Percentiles rank a stretch among this genome's conserved stretches.
Conservation (phyloP, 2,797 vertebrate genomes). For the Orientallactaga sibirica region DNA sequence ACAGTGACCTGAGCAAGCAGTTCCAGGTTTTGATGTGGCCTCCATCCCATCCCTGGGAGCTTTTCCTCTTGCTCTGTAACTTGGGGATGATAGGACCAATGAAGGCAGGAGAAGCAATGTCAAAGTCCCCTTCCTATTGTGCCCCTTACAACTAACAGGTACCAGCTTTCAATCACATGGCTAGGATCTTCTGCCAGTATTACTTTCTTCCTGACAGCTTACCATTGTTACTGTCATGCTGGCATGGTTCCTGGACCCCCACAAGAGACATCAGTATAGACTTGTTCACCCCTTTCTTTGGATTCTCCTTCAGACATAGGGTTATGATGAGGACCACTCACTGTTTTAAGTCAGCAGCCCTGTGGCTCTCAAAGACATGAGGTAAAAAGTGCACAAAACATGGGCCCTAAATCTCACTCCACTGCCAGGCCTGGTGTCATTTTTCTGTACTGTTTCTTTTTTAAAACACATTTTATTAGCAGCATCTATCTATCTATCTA, state of each 20-base stretch:
- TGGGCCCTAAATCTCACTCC: neutral
- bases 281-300: neutral
- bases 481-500: too few species aligned
- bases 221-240: neutral
- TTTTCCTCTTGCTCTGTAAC: neutral
- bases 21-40: neutral
- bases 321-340: neutral
- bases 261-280: too few species aligned
- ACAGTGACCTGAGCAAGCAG: rapidly evolving
- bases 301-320: neutral
- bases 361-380: rapidly evolving
- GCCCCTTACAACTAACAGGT: neutral
- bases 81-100: neutral
- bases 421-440: neutral
- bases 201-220: neutral
- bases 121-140: neutral
- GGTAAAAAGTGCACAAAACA: too few species aligned
- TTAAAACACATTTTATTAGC: too few species aligned
- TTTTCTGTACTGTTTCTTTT: neutral
- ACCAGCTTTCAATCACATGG: neutral
- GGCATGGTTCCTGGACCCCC: neutral
- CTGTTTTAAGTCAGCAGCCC: neutral
- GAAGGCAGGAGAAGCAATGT: neutral
- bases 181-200: neutral
- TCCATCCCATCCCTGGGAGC: neutral